Conservation (phyloP, 2,797 vertebrate genomes). For the Cynopterus sphinx region DNA sequence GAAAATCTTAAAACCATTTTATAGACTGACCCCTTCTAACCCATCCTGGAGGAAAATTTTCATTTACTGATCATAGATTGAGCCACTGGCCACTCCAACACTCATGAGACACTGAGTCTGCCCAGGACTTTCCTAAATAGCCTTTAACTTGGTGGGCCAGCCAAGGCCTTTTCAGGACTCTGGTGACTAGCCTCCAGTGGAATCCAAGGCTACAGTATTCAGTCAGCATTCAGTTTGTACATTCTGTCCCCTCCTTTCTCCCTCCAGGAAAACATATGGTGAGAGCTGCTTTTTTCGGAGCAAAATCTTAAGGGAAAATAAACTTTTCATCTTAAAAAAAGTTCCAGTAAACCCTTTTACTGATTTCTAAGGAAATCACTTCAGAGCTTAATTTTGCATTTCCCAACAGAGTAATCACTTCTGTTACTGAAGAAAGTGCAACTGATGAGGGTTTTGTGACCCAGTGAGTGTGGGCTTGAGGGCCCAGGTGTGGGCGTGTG, state of each 20-base stretch:
- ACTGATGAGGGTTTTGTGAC: background rate
- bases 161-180: constrained; percentile 6
- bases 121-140: constrained; percentile 7
- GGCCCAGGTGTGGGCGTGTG: background rate
- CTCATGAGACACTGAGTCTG: background rate
- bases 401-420: background rate
- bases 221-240: background rate
- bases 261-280: constrained; percentile 38
- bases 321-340: background rate
- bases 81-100: background rate
- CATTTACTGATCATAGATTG: background rate
- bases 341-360: background rate
- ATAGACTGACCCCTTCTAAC: background rate
- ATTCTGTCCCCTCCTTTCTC: background rate
- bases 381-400: background rate
- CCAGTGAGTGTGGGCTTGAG: background rate
- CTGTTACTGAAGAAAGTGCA: constrained; percentile 3
- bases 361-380: background rate
- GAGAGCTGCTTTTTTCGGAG: background rate
- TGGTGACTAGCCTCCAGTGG: background rate
- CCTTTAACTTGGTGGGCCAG: background rate
- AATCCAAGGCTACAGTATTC: background rate
- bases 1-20: background rate
- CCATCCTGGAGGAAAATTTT: background rate
- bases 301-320: constrained; percentile 26